A percentile compares a stretch with the other conserved stretches of the same genome.
These are phyloP conservation scores for Sebastes minor DNA, from an alignment of 2,797 vertebrate species.

Conservation along the genomic window DNA sequence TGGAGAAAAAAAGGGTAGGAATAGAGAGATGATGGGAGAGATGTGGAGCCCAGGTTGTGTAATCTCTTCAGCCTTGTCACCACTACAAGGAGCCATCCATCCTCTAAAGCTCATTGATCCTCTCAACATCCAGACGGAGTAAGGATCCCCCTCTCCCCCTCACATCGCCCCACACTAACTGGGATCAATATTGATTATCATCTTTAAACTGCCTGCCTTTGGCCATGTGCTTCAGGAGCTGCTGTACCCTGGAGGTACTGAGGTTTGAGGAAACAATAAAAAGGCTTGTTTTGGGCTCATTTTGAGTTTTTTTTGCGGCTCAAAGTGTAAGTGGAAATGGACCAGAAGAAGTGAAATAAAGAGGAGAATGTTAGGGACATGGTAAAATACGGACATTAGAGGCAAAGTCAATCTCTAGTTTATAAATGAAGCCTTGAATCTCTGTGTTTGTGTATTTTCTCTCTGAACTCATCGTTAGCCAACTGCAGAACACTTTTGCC, in stretches of 20 bases:
- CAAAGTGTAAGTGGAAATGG: not conserved
- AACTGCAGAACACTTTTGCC: not conserved
- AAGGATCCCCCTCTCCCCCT: slow-evolving; percentile 5
- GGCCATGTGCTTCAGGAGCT: slow-evolving; percentile 42
- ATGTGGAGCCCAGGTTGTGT: slow-evolving; percentile 15
- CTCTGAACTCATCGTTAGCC: not conserved
- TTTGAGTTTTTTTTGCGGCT: not conserved
- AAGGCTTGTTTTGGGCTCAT: not conserved
- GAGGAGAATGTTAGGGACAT: not conserved
- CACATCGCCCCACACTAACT: slow-evolving; percentile 32
- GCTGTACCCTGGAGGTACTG: not conserved
- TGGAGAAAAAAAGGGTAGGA: not conserved
- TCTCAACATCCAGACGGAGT: slow-evolving; percentile 40
- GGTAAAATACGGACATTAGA: not conserved
- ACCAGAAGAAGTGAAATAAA: not conserved
- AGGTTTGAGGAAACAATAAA: slow-evolving; percentile 4
- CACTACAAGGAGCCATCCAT: slow-evolving; percentile 47
- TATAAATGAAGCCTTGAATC: not conserved
- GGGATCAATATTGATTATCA: slow-evolving; percentile 83
- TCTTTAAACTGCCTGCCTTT: slow-evolving; percentile 71
- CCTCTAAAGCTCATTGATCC: slow-evolving; percentile 73
- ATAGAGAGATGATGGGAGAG: slow-evolving; percentile 22
- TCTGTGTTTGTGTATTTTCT: not conserved
- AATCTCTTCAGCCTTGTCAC: slow-evolving; percentile 51
- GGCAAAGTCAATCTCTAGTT: not conserved